phyloP scores from a whole-genome alignment of 53 echinoderm and acorn worm species.

The Echinometra lucunter region DNA sequence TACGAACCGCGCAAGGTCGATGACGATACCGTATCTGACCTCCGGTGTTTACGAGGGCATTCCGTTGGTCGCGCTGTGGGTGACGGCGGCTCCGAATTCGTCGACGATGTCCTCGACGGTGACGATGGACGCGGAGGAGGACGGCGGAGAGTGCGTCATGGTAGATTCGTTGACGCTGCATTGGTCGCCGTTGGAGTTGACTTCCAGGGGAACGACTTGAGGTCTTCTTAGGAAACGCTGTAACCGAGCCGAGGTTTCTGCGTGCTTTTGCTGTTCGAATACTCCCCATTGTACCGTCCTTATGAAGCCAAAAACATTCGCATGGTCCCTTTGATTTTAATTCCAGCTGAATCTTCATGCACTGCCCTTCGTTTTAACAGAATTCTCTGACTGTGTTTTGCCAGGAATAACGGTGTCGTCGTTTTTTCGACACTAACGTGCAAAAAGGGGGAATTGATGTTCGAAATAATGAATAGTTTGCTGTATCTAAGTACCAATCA shows the following conservation, averaged over 20 bases:
- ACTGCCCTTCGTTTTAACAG: background rate
- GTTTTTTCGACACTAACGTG: background rate
- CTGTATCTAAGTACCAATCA: background rate
- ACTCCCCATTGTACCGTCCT: slow-evolving; percentile 39
- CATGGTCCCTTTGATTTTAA: background rate
- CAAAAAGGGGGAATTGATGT: background rate
- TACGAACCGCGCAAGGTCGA: slow-evolving; percentile 81
- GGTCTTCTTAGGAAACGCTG: slow-evolving; percentile 65
- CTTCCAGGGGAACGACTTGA: slow-evolving; percentile 68
- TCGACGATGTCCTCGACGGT: slow-evolving; percentile 59
- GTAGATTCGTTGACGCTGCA: slow-evolving; percentile 69
- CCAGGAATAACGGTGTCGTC: background rate
- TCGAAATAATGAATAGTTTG: background rate
- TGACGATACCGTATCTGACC: slow-evolving; percentile 90
- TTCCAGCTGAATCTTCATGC: background rate
- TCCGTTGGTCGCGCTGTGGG: slow-evolving; percentile 45
- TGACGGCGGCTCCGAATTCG: slow-evolving; percentile 55
- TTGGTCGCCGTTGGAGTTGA: slow-evolving; percentile 65
- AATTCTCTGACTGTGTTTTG: background rate
- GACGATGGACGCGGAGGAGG: slow-evolving; percentile 57
- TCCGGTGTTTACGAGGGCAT: slow-evolving; percentile 63
- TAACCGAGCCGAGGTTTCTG: slow-evolving; percentile 56
- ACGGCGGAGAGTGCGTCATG: slow-evolving; percentile 65
- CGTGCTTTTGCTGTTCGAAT: slow-evolving; percentile 58
- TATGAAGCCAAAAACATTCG: background rate